phyloP scores from a whole-genome alignment of 2,113 vertebrate species.

The Oryzias curvinotus region DNA sequence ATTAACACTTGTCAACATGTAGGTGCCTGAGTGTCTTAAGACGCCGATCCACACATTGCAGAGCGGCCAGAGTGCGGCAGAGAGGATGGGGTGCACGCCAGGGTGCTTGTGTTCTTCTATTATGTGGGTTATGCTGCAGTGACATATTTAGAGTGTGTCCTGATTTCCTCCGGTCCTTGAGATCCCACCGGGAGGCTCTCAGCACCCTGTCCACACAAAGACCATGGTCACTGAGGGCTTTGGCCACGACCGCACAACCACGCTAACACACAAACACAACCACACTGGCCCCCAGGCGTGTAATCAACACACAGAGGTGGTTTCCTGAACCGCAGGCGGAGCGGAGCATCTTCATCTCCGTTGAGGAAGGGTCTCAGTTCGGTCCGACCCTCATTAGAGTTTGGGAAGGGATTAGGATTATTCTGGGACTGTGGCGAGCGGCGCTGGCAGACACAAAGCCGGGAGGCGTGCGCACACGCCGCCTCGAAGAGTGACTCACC shows the following conservation, averaged over 20 bases:
- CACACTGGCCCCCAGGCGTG: conserved; percentile 56
- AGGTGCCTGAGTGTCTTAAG: conserved; percentile 35
- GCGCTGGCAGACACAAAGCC: conserved; percentile 54
- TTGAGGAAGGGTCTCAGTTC: conserved; percentile 37
- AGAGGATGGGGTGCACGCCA: conserved; percentile 24
- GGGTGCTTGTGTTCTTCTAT: conserved; percentile 68
- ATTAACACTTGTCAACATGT: conserved; percentile 66
- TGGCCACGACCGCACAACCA: conserved; percentile 47
- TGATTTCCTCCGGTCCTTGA: conserved; percentile 80
- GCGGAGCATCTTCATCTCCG: conserved; percentile 25
- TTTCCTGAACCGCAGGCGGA: conserved; percentile 46
- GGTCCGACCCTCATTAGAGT: conserved; percentile 46
- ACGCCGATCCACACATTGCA: conserved; percentile 14
- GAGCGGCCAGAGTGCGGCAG: conserved; percentile 22
- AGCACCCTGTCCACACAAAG: conserved; percentile 56
- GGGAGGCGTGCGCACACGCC: conserved; percentile 25
- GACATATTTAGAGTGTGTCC: conserved; percentile 84
- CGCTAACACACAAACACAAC: conserved; percentile 63
- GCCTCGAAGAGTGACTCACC: conserved; percentile 46
- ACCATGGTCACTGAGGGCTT: conserved; percentile 42
- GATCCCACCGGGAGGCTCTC: conserved; percentile 69
- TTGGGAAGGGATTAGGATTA: conserved; percentile 60
- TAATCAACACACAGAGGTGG: conserved; percentile 65
- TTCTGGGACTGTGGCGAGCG: conserved; percentile 29
- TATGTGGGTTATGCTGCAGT: conserved; percentile 83